phyloP scores from a whole-genome alignment of 1,140 invertebrate species.

The Caenorhabditis inopinata region DNA sequence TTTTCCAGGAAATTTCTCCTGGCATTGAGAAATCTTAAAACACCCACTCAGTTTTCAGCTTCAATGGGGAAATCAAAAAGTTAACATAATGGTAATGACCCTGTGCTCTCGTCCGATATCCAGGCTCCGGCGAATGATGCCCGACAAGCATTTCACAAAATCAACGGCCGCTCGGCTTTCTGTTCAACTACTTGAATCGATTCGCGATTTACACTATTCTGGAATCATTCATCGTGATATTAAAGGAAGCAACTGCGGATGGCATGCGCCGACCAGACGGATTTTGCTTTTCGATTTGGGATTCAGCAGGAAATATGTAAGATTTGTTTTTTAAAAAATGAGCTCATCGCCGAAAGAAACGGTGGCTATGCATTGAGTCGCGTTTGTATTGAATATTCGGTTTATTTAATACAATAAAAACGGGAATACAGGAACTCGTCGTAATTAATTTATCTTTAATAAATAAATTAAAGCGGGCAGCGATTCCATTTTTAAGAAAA shows the following conservation, averaged over 20 bases:
- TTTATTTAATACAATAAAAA: too few relatives aligned
- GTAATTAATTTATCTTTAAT: too few relatives aligned
- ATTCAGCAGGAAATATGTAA: slow-evolving; percentile 38
- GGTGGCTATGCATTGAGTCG: too few relatives aligned
- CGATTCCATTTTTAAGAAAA: too few relatives aligned
- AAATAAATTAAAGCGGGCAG: too few relatives aligned
- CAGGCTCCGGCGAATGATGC: background rate
- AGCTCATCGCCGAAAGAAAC: background rate
- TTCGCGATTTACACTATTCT: slow-evolving; percentile 39
- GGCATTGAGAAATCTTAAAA: too few relatives aligned
- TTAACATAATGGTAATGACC: slow-evolving; percentile 45
- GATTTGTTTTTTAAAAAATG: background rate
- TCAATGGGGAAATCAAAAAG: background rate
- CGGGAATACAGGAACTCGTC: too few relatives aligned
- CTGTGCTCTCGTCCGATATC: slow-evolving; percentile 30
- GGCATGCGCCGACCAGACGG: background rate
- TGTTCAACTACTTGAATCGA: slow-evolving; percentile 28
- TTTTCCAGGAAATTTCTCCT: too few relatives aligned
- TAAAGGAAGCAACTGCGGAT: slow-evolving; percentile 41
- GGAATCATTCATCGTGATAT: slow-evolving; percentile 43
- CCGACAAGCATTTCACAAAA: slow-evolving; percentile 24
- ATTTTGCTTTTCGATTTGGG: slow-evolving; percentile 42
- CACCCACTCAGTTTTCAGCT: too few relatives aligned
- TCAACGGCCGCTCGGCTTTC: slow-evolving; percentile 40
- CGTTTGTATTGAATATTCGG: too few relatives aligned